A percentile compares a stretch with the other conserved stretches of the same genome.
phyloP scores from a whole-genome alignment of 2,888 invertebrate genomes.

The Ethmia dodecea region DNA sequence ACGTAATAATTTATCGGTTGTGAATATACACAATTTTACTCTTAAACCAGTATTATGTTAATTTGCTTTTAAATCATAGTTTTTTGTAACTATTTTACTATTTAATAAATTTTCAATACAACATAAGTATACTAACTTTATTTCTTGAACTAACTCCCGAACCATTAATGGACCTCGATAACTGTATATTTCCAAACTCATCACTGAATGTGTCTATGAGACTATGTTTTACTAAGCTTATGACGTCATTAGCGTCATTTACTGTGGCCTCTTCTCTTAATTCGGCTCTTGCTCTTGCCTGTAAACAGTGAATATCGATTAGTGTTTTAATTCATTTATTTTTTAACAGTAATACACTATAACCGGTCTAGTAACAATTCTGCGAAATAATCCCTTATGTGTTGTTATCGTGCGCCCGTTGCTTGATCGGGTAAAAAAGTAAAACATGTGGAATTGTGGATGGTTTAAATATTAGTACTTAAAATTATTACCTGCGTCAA shows the following conservation, averaged over 20 bases:
- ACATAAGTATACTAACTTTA: constrained; percentile 65
- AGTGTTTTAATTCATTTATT: neutral
- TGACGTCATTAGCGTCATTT: constrained; percentile 89
- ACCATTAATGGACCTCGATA: constrained; percentile 82
- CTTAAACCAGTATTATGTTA: no score
- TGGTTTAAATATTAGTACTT: no score
- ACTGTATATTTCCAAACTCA: constrained; percentile 80
- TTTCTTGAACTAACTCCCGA: constrained; percentile 84
- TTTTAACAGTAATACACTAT: no score
- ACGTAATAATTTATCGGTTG: no score
- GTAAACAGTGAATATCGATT: constrained; percentile 16
- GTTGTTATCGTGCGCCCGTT: no score
- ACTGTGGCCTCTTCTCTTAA: constrained; percentile 87
- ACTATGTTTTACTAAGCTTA: constrained; percentile 90
- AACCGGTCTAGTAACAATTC: no score
- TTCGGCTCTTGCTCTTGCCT: constrained; percentile 94
- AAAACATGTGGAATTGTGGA: neutral
- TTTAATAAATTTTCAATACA: no score
- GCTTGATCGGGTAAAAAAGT: neutral
- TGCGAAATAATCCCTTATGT: no score
- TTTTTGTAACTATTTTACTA: no score
- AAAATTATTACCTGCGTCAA: constrained; percentile 82
- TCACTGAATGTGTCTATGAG: constrained; percentile 87
- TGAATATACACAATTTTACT: no score
- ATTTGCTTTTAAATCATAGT: no score